These are phyloP conservation scores for Corynorhinus townsendii DNA, from an alignment of 2,113 vertebrate genomes.

Conservation along the genomic window DNA sequence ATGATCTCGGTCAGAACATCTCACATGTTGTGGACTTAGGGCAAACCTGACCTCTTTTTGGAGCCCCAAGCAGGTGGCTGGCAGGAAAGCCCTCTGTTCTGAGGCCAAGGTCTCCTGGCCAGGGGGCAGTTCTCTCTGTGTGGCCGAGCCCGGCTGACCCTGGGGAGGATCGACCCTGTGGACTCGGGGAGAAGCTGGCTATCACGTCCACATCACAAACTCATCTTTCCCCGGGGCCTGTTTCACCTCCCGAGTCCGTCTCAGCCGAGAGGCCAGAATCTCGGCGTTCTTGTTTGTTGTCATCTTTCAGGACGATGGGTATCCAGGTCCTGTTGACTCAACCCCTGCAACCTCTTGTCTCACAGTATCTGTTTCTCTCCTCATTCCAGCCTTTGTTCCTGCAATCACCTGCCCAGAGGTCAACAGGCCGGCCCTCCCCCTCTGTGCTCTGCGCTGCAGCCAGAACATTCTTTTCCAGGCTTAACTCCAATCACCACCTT, in stretches of 20 bases:
- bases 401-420: not conserved
- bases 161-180: not conserved
- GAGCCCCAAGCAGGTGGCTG: not conserved
- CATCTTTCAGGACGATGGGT: not conserved
- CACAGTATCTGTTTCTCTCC: not conserved
- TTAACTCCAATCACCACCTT: not conserved
- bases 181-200: not conserved
- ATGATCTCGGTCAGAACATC: not conserved
- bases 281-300: not conserved
- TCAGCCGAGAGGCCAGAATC: not conserved
- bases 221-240: not conserved
- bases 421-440: not conserved
- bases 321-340: not conserved
- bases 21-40: not conserved
- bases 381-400: not conserved
- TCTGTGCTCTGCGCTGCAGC: accelerated
- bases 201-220: accelerated
- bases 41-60: not conserved
- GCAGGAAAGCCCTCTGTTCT: not conserved
- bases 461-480: not conserved
- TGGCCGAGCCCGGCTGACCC: not conserved
- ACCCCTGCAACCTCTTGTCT: not conserved
- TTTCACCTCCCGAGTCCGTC: not conserved
- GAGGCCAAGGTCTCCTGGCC: not conserved
- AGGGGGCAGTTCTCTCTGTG: not conserved